Evolutionary conservation across 2,888 invertebrate species (phyloP).

Genomic region (Stegophylla sp.): DNA sequence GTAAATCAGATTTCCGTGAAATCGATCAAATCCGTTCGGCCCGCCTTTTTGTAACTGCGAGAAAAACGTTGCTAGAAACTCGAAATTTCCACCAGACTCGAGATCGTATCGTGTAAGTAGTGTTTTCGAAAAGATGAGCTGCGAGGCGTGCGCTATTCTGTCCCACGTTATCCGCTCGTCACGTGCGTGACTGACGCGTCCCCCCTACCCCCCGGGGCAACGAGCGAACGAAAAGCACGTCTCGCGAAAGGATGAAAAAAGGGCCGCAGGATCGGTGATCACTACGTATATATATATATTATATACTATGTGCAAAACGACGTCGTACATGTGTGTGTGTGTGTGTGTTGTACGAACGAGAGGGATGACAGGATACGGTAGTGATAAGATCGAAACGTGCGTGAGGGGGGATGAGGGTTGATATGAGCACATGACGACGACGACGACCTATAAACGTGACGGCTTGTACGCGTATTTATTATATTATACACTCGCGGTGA

Average conservation of each 20-base stretch:
- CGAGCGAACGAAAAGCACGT: background rate
- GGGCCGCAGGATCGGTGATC: background rate
- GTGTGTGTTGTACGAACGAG: background rate
- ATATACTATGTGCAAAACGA: background rate
- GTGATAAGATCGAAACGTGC: constrained; percentile 15
- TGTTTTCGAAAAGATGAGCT: no score
- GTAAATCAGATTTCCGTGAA: no score
- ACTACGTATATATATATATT: background rate
- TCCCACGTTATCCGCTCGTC: constrained; percentile 5
- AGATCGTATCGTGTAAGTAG: no score
- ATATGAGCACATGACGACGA: background rate
- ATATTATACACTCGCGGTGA: background rate
- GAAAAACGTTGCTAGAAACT: no score
- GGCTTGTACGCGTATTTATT: background rate
- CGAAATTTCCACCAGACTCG: no score
- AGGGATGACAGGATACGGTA: constrained; percentile 16
- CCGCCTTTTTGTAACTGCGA: background rate
- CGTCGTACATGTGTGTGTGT: background rate
- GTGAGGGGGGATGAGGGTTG: background rate
- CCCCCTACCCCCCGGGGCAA: background rate
- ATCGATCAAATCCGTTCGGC: no score
- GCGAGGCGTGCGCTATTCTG: background rate
- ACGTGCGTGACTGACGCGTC: constrained; percentile 42
- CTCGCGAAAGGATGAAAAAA: background rate
- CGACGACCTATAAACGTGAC: no score